Evolutionary conservation across 2,113 vertebrate species (phyloP).

Genomic region (Meles meles): DNA sequence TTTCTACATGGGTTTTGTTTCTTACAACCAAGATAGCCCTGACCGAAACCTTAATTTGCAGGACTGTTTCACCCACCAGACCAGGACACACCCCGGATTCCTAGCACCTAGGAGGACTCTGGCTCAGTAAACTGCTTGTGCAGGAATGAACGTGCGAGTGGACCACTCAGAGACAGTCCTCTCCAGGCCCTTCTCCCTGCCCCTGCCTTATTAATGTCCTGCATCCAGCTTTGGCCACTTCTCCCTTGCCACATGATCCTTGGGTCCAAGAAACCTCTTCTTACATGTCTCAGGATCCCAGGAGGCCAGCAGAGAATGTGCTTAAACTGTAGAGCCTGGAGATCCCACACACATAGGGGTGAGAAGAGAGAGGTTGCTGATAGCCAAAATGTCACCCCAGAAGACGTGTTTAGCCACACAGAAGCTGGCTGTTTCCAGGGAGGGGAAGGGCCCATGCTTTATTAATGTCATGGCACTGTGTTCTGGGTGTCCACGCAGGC

Average conservation of each 20-base stretch:
- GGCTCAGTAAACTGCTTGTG: neutral
- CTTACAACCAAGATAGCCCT: neutral
- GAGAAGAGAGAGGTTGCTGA: neutral
- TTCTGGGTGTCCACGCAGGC: accelerated
- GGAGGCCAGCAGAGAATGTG: neutral
- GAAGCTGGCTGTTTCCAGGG: neutral
- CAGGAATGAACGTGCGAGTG: accelerated
- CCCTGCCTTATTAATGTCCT: neutral
- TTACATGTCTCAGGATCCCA: neutral
- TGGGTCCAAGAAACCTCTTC: neutral
- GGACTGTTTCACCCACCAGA: neutral
- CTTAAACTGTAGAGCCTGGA: neutral
- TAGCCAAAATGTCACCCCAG: neutral
- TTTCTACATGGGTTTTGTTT: neutral
- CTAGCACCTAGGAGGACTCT: neutral
- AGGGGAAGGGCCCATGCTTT: accelerated
- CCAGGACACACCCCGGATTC: accelerated
- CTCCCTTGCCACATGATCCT: neutral
- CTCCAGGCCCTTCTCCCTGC: neutral
- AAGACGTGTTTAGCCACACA: neutral
- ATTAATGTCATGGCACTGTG: neutral
- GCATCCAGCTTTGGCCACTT: neutral
- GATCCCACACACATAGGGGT: neutral
- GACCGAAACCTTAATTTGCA: neutral
- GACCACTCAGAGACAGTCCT: neutral